phyloP scores from a whole-genome alignment of 2,888 invertebrate genomes.

The Luperina nickerlii region DNA sequence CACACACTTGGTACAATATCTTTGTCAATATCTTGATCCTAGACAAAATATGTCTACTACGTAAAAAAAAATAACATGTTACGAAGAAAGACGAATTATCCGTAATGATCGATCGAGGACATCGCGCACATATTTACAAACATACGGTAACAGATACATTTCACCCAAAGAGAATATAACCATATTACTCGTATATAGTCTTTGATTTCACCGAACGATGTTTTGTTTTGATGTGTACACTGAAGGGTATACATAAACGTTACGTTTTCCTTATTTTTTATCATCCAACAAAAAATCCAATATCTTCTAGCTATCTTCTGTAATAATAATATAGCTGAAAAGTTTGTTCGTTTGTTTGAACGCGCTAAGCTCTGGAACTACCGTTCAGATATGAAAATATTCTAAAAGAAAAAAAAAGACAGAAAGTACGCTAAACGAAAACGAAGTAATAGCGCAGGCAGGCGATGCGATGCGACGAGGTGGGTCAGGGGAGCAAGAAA shows the following conservation, averaged over 20 bases:
- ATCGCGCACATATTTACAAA: slow-evolving; percentile 28
- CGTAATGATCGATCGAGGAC: slow-evolving; percentile 40
- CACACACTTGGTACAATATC: slow-evolving; percentile 4
- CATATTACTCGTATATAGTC: no score
- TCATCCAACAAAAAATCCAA: slow-evolving; percentile 61
- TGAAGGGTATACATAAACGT: slow-evolving; percentile 49
- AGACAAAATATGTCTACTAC: neutral
- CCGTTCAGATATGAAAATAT: no score
- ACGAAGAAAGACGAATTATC: slow-evolving; percentile 24
- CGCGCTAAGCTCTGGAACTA: neutral
- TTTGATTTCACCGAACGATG: slow-evolving; percentile 35
- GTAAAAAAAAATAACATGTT: neutral
- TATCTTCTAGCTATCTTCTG: slow-evolving; percentile 42
- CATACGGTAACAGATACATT: slow-evolving; percentile 55
- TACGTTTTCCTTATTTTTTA: slow-evolving; percentile 65
- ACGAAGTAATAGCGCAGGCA: no score
- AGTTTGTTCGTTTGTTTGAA: neutral
- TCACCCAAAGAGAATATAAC: slow-evolving; percentile 9
- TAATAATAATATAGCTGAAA: neutral
- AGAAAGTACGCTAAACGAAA: no score
- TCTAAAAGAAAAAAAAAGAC: no score
- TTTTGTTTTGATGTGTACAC: slow-evolving; percentile 64
- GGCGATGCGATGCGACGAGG: no score
- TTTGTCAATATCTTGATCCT: neutral
- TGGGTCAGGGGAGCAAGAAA: no score